Percentiles rank a stretch among this genome's conserved stretches.
Conservation (phyloP, 2,888 invertebrate genomes). For the Uloborus plumipes region DNA sequence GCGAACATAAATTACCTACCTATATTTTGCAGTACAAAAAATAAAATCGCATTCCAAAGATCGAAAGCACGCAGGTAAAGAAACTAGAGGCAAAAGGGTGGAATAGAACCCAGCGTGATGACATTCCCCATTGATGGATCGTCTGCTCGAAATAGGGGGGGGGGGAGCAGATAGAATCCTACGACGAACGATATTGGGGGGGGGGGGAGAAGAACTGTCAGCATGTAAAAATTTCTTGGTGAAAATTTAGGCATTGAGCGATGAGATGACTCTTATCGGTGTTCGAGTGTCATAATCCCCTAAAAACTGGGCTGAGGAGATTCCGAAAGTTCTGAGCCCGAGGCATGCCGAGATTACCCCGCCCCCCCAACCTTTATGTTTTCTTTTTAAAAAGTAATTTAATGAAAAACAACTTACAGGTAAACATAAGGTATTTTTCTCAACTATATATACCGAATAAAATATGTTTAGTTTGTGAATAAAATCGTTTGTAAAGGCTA, state of each 20-base stretch:
- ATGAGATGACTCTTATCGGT: conserved; percentile 49
- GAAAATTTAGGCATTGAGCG: conserved; percentile 52
- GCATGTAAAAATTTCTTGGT: conserved; percentile 31
- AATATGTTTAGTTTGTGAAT: too few relatives aligned
- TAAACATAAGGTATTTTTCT: too few relatives aligned
- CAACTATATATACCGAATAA: too few relatives aligned
- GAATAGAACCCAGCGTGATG: conserved; percentile 15
- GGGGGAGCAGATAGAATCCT: background rate
- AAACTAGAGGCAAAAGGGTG: too few relatives aligned
- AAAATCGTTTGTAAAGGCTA: too few relatives aligned
- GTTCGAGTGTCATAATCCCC: conserved; percentile 49
- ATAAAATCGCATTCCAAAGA: too few relatives aligned
- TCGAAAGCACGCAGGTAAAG: too few relatives aligned
- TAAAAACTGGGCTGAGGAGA: conserved; percentile 8
- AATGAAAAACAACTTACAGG: too few relatives aligned
- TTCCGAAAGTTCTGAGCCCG: background rate
- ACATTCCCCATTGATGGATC: conserved; percentile 49
- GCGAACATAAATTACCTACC: too few relatives aligned
- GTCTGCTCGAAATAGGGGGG: conserved; percentile 14
- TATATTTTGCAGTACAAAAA: too few relatives aligned
- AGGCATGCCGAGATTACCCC: background rate
- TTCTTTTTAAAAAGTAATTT: too few relatives aligned
- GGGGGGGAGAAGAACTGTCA: conserved; percentile 28
- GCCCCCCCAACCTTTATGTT: too few relatives aligned
- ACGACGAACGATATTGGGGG: conserved; percentile 6